Percentiles rank a stretch among this genome's conserved stretches.
phyloP scores from a whole-genome alignment of 1,140 invertebrate genomes.

The Tigriopus japonicus region DNA sequence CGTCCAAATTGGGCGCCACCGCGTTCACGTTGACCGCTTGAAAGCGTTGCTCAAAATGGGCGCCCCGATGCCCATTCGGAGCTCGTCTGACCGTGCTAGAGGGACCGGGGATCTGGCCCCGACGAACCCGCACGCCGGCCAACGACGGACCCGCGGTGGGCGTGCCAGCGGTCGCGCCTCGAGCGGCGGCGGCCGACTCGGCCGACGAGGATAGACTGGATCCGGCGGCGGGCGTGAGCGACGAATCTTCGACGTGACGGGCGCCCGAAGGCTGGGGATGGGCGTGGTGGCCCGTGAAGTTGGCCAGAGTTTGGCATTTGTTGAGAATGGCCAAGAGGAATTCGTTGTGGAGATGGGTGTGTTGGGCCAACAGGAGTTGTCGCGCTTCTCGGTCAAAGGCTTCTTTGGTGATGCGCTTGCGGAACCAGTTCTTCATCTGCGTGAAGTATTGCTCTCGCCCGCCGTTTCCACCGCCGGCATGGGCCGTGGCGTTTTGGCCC shows the following conservation, averaged over 20 bases:
- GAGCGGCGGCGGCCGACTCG: too few species aligned
- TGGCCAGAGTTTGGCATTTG: slow-evolving; percentile 43
- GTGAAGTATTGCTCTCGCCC: not conserved
- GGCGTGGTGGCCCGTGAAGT: not conserved
- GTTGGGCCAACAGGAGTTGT: slow-evolving; percentile 41
- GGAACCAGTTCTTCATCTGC: slow-evolving; percentile 6
- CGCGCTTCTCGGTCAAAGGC: slow-evolving; percentile 56
- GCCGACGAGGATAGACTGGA: too few species aligned
- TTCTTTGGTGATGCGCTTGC: slow-evolving; percentile 41
- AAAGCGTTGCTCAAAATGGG: slow-evolving; percentile 23
- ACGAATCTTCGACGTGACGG: too few species aligned
- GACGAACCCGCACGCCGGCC: too few species aligned
- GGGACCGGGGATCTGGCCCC: not conserved
- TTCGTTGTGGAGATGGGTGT: slow-evolving; percentile 59
- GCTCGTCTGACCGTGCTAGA: too few species aligned
- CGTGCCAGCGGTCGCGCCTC: too few species aligned
- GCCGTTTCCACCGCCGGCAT: too few species aligned
- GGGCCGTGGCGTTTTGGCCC: not conserved
- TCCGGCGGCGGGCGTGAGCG: too few species aligned
- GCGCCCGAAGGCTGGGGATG: slow-evolving; percentile 22
- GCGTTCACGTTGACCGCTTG: slow-evolving; percentile 22
- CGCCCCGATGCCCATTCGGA: too few species aligned
- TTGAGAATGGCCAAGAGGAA: slow-evolving; percentile 57
- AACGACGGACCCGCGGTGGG: too few species aligned
- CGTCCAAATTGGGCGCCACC: slow-evolving; percentile 35